Base-by-base conservation (phyloP, 2,888 invertebrate species). In the Oscheius sp. region DNA sequence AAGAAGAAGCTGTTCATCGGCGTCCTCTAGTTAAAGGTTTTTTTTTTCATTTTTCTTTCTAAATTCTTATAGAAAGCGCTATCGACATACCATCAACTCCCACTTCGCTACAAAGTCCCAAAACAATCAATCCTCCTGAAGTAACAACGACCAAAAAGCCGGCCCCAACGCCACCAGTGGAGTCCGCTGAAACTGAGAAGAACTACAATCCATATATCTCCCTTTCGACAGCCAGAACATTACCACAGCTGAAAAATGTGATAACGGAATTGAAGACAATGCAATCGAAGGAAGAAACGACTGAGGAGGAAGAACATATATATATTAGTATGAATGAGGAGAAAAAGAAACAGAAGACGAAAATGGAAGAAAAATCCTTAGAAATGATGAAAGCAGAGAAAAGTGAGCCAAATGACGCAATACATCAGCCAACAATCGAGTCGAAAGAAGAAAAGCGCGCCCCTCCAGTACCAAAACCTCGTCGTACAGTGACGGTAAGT, bases 211-310 rank as follows among this genome's bases (percentile, higher is more conserved):
- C 44, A n/a, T 59, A 41, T 17, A 28, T 41, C 6, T 44, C 59
- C 26, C 17, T 26, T 6, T 17, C 22, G 2, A 44, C 26, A 6
- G 59, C 59, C 17, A 41, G 30, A 24, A n/a, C 41, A 28, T 22
- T 24, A 12, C 41, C 59, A 24, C 59, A 44, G 44, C 24, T 59
- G 26, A 59, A 59, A 41, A 59, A 59, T 26, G 59, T 59, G 17
- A 59, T 59, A 17, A 44, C 41, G 12, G 59, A 59, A 17, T 44
- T 59, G 28, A 59, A 44, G 44, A 44, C 44, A n/a, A 38, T 26
- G 26, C 59, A 59, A 24, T 44, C 59, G 17, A 44, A 59, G 4
- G 59, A 59, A 1, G 44, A 41, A 2, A 22, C n/a, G 6, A 30
- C 17, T 20, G 59, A 59, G n/a, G 59, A 59, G 28, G 57, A 41